These are phyloP conservation scores for Cephalophus harveyi DNA, from an alignment of 2,113 vertebrate genomes.

Conservation along the genomic window DNA sequence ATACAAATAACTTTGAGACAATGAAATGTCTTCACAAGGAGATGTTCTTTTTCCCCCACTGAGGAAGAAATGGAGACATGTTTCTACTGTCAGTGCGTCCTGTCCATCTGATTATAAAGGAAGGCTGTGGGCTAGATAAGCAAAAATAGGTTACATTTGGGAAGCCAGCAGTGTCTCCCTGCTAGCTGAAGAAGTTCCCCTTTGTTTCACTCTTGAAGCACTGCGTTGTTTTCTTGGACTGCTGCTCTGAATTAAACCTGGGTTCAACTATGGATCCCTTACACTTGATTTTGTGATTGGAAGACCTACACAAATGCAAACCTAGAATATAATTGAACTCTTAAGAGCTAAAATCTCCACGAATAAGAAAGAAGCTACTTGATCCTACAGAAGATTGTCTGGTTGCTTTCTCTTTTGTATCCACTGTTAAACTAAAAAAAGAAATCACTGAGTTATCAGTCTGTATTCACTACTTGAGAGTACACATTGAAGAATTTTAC, in stretches of 20 bases:
- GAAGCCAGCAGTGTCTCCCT: constrained; percentile 54
- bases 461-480: neutral
- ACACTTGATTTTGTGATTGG: constrained; percentile 52
- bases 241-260: constrained; percentile 47
- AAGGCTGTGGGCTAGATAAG: constrained; percentile 63
- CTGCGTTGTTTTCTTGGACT: constrained; percentile 27
- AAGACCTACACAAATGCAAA: constrained; percentile 18
- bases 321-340: constrained; percentile 1
- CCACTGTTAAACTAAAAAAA: constrained; percentile 25
- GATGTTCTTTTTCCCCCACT: constrained; percentile 5
- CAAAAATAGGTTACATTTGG: constrained; percentile 68
- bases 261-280: constrained; percentile 51
- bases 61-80: constrained; percentile 46
- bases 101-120: constrained; percentile 29
- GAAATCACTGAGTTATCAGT: neutral
- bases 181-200: constrained; percentile 64
- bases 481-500: neutral
- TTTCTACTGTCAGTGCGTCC: neutral
- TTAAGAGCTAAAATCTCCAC: constrained; percentile 12
- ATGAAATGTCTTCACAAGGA: constrained; percentile 11
- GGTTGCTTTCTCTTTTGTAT: constrained; percentile 44
- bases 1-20: neutral
- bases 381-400: constrained; percentile 43
- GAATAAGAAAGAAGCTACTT: constrained; percentile 55
- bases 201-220: constrained; percentile 71